These are phyloP conservation scores for Alectoris magna DNA, from an alignment of 2,797 vertebrate species.

Conservation along the genomic window DNA sequence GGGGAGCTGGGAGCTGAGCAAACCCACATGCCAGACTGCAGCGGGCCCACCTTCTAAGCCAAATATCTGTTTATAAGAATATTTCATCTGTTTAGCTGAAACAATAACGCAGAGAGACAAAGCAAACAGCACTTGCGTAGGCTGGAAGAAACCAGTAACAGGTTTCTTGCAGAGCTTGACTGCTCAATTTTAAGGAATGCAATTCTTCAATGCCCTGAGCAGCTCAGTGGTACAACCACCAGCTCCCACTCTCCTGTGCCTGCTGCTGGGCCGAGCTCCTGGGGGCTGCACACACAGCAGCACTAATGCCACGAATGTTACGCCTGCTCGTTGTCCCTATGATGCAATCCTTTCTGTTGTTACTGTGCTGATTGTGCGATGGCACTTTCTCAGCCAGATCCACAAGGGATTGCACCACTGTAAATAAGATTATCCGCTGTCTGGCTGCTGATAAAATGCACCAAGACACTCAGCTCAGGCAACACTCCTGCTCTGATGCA, in stretches of 20 bases:
- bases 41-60: background rate
- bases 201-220: background rate
- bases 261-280: background rate
- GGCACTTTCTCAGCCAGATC: conserved; percentile 40
- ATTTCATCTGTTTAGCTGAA: background rate
- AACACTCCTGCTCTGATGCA: background rate
- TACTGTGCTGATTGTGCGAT: conserved; percentile 15
- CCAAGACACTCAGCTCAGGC: background rate
- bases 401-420: conserved; percentile 39
- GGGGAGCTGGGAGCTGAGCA: background rate
- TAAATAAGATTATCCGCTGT: conserved; percentile 39
- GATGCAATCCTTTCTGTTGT: conserved; percentile 2
- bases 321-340: background rate
- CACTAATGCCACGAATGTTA: background rate
- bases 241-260: background rate
- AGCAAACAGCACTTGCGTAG: background rate
- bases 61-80: background rate
- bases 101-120: background rate
- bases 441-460: conserved; percentile 38
- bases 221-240: background rate
- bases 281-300: background rate
- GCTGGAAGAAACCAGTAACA: background rate
- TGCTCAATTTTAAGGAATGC: background rate
- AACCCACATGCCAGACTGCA: background rate
- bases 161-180: background rate